These are phyloP conservation scores for Chymomyza procnemis DNA, from an alignment of 2,888 invertebrate species.

Conservation along the genomic window DNA sequence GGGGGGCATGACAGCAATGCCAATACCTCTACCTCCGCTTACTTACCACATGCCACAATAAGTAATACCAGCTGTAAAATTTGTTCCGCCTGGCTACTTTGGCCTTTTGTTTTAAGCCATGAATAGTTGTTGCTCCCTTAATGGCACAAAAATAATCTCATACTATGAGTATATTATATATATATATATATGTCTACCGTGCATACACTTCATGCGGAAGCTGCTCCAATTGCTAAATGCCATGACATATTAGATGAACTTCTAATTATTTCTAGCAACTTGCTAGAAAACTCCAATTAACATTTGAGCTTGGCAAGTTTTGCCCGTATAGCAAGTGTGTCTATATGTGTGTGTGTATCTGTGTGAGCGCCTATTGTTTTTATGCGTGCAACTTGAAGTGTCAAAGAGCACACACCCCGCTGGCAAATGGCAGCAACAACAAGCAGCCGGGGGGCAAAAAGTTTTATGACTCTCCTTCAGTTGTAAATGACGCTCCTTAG, in stretches of 20 bases:
- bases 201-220: slow-evolving; percentile 6
- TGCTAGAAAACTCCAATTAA: slow-evolving; percentile 62
- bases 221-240: slow-evolving; percentile 64
- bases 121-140: background rate
- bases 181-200: background rate
- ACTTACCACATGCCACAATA: slow-evolving; percentile 14
- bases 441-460: slow-evolving; percentile 45
- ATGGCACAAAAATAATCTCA: background rate
- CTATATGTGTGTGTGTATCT: background rate
- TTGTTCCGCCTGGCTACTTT: slow-evolving; percentile 22
- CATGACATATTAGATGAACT: slow-evolving; percentile 68
- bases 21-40: slow-evolving; percentile 17
- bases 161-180: background rate
- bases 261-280: slow-evolving; percentile 62
- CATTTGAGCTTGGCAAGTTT: slow-evolving; percentile 56
- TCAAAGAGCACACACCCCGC: slow-evolving; percentile 25
- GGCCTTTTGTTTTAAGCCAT: slow-evolving; percentile 12
- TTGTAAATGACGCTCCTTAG: slow-evolving; percentile 56
- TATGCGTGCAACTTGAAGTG: slow-evolving; percentile 58
- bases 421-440: background rate
- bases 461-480: slow-evolving; percentile 60
- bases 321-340: slow-evolving; percentile 1
- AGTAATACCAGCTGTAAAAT: slow-evolving; percentile 6
- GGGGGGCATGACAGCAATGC: background rate
- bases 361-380: slow-evolving; percentile 24